phyloP scores from a whole-genome alignment of 2,888 invertebrate genomes.

The Rotaria socialis region DNA sequence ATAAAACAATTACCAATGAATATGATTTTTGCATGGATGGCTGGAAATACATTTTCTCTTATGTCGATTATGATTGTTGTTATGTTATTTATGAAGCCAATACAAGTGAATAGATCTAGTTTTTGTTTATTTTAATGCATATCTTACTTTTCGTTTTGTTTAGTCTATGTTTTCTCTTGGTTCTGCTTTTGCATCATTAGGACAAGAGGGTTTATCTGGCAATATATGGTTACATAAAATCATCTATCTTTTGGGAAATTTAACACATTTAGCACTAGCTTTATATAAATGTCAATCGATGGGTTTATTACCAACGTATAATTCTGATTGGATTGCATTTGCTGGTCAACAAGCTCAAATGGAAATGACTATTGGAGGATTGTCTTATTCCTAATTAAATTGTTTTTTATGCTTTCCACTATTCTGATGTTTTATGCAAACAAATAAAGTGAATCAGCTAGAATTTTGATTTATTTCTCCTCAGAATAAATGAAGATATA shows the following conservation, averaged over 20 bases:
- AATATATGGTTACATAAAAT: not conserved
- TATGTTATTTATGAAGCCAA: conserved; percentile 91
- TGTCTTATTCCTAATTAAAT: not conserved
- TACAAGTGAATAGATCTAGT: conserved; percentile 64
- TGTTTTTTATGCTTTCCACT: not conserved
- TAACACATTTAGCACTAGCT: conserved; percentile 82
- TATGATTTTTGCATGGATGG: conserved; percentile 99
- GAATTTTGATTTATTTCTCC: too few relatives aligned
- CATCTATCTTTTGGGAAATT: conserved; percentile 67
- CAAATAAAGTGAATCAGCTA: too few relatives aligned
- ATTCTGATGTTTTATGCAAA: not conserved
- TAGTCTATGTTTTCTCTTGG: not conserved
- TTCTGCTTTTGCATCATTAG: not conserved
- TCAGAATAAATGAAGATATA: too few relatives aligned
- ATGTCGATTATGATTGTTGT: conserved; percentile 99
- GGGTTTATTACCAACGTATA: conserved; percentile 90
- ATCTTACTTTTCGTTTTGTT: not conserved
- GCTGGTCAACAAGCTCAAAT: conserved; percentile 43
- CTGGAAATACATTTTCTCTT: conserved; percentile 95
- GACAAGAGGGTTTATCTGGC: not conserved
- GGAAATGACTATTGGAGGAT: conserved; percentile 45
- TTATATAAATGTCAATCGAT: conserved; percentile 95
- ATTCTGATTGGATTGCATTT: conserved; percentile 88
- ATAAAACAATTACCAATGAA: conserved; percentile 93
- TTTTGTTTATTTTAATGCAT: not conserved